Conservation (phyloP, 2,113 vertebrate species). For the Hippocampus comes region DNA sequence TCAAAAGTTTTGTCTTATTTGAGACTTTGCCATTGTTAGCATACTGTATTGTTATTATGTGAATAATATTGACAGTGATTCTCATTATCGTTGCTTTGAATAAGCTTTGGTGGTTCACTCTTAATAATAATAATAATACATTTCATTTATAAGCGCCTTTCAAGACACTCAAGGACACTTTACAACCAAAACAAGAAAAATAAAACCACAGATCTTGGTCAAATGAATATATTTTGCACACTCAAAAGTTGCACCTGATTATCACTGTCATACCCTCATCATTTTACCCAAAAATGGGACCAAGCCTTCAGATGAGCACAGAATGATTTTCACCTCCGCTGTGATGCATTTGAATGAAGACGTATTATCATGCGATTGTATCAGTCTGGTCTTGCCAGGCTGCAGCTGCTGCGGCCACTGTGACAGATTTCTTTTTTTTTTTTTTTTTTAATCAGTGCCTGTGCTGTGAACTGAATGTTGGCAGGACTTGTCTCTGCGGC, state of each 20-base stretch:
- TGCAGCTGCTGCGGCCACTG: conserved; percentile 32
- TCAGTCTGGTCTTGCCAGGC: conserved; percentile 32
- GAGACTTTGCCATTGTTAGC: too few species aligned
- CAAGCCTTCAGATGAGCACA: conserved; percentile 6
- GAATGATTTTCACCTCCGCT: not conserved
- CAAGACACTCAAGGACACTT: too few species aligned
- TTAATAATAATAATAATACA: too few species aligned
- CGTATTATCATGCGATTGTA: conserved; percentile 29
- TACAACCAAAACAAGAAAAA: too few species aligned
- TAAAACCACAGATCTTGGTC: not conserved
- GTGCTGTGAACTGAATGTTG: conserved; percentile 42
- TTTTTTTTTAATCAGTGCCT: conserved; percentile 52
- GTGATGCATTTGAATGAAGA: conserved; percentile 23
- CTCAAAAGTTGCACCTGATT: not conserved
- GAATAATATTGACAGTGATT: not conserved
- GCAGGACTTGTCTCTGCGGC: conserved; percentile 34
- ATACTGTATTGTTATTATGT: too few species aligned
- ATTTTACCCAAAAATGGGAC: not conserved
- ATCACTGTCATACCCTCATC: not conserved
- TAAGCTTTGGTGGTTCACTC: not conserved
- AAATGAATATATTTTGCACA: not conserved
- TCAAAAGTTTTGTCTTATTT: too few species aligned
- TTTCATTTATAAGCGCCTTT: too few species aligned
- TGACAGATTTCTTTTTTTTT: conserved; percentile 48
- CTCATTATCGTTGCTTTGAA: not conserved